phyloP scores from a whole-genome alignment of 2,888 invertebrate genomes.

The Phyllotreta striolata region DNA sequence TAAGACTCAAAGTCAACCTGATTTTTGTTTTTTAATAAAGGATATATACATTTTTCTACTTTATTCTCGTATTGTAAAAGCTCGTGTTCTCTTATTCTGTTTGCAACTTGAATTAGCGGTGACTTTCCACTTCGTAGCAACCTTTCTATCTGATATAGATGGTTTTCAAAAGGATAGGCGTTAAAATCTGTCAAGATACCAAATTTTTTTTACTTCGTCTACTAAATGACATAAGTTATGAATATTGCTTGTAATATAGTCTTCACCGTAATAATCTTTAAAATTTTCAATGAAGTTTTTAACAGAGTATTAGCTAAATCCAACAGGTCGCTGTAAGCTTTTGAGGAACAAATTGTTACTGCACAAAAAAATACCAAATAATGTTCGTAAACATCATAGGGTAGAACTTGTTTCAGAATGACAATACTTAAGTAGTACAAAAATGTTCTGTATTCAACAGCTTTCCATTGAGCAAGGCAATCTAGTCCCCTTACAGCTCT shows the following conservation, averaged over 20 bases:
- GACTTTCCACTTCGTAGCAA: background rate
- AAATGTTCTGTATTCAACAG: constrained; percentile 28
- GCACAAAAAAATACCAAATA: constrained; percentile 30
- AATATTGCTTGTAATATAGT: constrained; percentile 33
- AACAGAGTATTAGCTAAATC: constrained; percentile 11
- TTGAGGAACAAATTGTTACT: constrained; percentile 30
- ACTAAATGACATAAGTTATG: constrained; percentile 42
- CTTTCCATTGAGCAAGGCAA: constrained; percentile 28
- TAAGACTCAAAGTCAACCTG: too few species aligned
- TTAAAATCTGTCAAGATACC: background rate
- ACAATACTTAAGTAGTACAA: constrained; percentile 28
- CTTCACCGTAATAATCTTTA: constrained; percentile 28
- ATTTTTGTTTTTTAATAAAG: too few species aligned
- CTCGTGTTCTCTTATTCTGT: constrained; percentile 10
- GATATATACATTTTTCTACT: too few species aligned
- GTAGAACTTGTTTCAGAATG: constrained; percentile 26
- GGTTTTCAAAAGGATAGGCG: constrained; percentile 20
- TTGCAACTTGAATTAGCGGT: constrained; percentile 7
- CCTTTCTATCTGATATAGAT: constrained; percentile 12
- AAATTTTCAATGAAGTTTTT: constrained; percentile 17
- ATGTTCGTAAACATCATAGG: constrained; percentile 30
- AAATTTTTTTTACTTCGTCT: constrained; percentile 49
- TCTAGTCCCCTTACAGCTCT: constrained; percentile 26
- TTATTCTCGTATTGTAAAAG: too few species aligned
- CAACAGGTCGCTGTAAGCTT: constrained; percentile 14